A percentile compares a stretch with the other conserved stretches of the same genome.
phyloP scores from a whole-genome alignment of 2,797 vertebrate species.

The Poeciliopsis turneri region DNA sequence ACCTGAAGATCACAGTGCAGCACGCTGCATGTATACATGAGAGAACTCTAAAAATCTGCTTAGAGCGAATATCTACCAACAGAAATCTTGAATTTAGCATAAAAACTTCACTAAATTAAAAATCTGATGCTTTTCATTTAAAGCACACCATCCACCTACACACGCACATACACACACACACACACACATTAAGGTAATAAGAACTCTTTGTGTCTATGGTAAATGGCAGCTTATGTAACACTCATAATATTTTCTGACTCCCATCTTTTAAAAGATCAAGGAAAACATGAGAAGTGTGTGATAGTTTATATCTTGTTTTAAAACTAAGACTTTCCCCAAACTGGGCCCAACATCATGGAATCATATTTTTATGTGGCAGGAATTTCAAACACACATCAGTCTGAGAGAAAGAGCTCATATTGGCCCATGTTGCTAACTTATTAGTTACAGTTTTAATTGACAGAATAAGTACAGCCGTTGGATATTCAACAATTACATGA shows the following conservation, averaged over 20 bases:
- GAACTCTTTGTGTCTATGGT: background rate
- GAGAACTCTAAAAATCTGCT: background rate
- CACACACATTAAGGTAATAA: background rate
- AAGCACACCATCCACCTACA: background rate
- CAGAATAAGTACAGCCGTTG: conserved; percentile 19
- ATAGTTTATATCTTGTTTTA: background rate
- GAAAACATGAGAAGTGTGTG: background rate
- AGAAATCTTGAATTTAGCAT: background rate
- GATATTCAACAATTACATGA: conserved; percentile 9
- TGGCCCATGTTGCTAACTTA: conserved; percentile 24
- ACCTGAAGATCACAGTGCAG: background rate
- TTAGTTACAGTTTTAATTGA: conserved; percentile 51
- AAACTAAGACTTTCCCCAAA: background rate
- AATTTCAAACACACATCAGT: conserved; percentile 2
- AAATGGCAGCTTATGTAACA: background rate
- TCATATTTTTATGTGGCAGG: background rate
- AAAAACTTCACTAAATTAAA: background rate
- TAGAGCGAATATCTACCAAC: background rate
- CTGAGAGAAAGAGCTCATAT: conserved; percentile 7
- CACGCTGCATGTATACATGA: background rate
- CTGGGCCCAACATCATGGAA: background rate
- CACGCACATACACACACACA: background rate
- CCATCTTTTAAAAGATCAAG: background rate
- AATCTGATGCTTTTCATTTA: background rate
- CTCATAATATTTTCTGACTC: background rate